Percentiles rank a stretch among this genome's conserved stretches.
These are phyloP conservation scores for Irena cyanogastra DNA, from an alignment of 2,113 vertebrate genomes.

Conservation along the genomic window DNA sequence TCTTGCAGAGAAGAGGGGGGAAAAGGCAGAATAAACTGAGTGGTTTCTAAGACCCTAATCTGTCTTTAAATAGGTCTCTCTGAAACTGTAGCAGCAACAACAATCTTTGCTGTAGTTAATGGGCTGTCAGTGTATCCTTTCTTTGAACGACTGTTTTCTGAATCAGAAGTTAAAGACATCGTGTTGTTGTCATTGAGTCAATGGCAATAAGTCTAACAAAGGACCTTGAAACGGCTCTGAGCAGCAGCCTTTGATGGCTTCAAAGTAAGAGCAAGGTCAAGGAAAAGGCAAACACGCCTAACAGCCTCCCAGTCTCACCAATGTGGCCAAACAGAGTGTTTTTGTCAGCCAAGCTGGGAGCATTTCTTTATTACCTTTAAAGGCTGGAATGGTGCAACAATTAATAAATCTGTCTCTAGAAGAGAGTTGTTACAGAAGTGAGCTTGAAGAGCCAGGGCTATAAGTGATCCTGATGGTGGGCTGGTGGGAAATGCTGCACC, in stretches of 20 bases:
- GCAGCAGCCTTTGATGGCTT: background rate
- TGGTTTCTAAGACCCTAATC: conserved; percentile 56
- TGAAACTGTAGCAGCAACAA: conserved; percentile 46
- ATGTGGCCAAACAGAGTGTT: fast-evolving
- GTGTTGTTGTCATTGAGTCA: conserved; percentile 14
- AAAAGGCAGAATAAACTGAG: conserved; percentile 49
- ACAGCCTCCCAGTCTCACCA: background rate
- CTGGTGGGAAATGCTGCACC: background rate
- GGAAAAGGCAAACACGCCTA: background rate
- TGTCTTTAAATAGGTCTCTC: conserved; percentile 69
- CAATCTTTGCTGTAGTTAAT: conserved; percentile 69
- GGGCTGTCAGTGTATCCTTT: conserved; percentile 60
- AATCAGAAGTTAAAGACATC: conserved; percentile 46
- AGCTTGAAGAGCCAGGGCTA: background rate
- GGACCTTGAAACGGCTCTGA: background rate
- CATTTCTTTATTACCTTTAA: background rate
- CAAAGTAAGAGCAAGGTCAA: conserved; percentile 29
- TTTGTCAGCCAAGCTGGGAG: background rate
- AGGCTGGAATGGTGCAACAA: background rate
- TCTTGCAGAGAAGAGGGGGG: conserved; percentile 29
- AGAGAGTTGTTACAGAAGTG: background rate
- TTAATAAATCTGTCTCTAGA: background rate
- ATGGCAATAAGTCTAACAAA: conserved; percentile 30
- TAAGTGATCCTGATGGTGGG: fast-evolving
- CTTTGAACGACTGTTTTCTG: conserved; percentile 45